Percentiles rank a stretch among this genome's conserved stretches.
Conservation (phyloP, 37 sponge, comb jelly and placozoan genomes). For the Ephydatia muelleri region DNA sequence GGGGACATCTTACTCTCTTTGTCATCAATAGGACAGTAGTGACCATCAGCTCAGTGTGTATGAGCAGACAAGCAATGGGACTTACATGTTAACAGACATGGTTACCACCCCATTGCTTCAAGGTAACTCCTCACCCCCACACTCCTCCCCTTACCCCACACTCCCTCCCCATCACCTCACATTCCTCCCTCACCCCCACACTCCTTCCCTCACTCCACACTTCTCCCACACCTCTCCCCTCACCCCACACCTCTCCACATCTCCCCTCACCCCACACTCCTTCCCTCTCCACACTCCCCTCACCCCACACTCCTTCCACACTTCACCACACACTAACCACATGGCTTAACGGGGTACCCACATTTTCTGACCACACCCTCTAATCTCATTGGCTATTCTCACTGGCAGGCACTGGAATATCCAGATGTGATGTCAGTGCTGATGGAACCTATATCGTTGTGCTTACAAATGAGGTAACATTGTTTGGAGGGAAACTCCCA, state of each 20-base stretch:
- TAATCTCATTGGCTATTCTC: too few species aligned
- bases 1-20: too few species aligned
- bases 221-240: not conserved
- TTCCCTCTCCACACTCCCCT: too few species aligned
- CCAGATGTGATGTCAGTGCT: constrained; percentile 4
- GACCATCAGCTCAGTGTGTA: not conserved
- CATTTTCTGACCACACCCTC: not conserved
- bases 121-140: not conserved
- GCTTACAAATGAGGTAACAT: not conserved
- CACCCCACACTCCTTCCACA: too few species aligned
- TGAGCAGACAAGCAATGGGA: not conserved
- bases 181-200: too few species aligned
- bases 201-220: too few species aligned
- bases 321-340: too few species aligned
- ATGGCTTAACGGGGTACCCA: too few species aligned
- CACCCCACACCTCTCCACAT: not conserved
- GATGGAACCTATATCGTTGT: constrained; percentile 3
- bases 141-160: not conserved
- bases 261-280: too few species aligned
- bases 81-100: not conserved
- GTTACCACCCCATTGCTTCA: not conserved
- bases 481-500: not conserved
- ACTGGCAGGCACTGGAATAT: not conserved
- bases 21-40: not conserved
- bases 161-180: too few species aligned